Percentiles rank a stretch among this genome's conserved stretches.
phyloP scores from a whole-genome alignment of 2,113 vertebrate species.

The Cyprinus carpio region DNA sequence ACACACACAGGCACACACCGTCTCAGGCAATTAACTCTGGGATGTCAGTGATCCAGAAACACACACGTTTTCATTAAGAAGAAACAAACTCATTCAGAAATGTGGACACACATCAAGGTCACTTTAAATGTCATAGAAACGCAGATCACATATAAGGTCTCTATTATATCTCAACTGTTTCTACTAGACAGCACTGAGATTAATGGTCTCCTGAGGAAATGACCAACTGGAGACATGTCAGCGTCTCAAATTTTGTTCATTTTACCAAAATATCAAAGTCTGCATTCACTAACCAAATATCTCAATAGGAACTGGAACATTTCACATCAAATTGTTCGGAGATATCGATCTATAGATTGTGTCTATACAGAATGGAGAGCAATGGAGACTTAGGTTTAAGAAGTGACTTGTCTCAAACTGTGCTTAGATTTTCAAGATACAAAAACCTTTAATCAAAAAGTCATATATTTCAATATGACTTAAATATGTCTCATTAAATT shows the following conservation, averaged over 20 bases:
- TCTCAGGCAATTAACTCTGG: constrained; percentile 84
- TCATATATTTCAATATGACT: no score
- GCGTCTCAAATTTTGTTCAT: not conserved
- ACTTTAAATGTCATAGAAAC: constrained; percentile 51
- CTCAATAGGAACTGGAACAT: not conserved
- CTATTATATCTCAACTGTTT: not conserved
- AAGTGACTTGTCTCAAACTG: not conserved
- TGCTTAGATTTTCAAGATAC: not conserved
- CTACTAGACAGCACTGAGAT: not conserved
- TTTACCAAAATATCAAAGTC: not conserved
- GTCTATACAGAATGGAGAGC: not conserved
- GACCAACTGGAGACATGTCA: not conserved
- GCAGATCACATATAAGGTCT: not conserved
- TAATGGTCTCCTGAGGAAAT: not conserved
- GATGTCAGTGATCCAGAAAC: constrained; percentile 76
- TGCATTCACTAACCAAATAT: no score
- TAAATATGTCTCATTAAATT: not conserved
- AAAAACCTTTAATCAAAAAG: not conserved
- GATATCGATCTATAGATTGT: not conserved
- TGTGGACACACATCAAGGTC: constrained; percentile 65
- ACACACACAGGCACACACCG: constrained; percentile 59
- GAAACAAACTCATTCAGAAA: constrained; percentile 60
- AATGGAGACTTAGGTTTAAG: not conserved
- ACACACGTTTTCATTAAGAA: constrained; percentile 61
- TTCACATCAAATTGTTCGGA: not conserved